Conservation (phyloP, 2,113 vertebrate genomes). For the Galeopterus variegatus region DNA sequence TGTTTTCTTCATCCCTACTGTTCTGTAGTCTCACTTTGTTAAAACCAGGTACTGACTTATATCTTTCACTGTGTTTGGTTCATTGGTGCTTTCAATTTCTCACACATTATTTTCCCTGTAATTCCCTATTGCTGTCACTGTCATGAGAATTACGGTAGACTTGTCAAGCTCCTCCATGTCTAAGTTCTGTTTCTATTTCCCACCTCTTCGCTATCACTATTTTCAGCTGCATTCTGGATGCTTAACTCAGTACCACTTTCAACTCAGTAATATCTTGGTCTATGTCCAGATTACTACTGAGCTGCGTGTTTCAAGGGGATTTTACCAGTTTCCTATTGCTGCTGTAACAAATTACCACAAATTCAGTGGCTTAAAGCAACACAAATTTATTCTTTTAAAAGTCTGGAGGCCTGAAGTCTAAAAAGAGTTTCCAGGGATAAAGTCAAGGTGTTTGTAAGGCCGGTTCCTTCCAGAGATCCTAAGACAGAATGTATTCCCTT, state of each 20-base stretch:
- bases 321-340: background rate
- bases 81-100: background rate
- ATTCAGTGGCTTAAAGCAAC: background rate
- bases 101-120: background rate
- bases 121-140: too few species aligned
- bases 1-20: background rate
- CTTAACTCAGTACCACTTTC: background rate
- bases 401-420: background rate
- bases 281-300: background rate
- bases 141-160: background rate
- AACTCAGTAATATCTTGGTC: background rate
- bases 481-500: background rate
- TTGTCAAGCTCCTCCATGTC: rapidly evolving
- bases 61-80: background rate
- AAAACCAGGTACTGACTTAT: background rate
- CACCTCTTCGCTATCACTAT: background rate
- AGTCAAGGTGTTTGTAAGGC: background rate
- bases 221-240: background rate
- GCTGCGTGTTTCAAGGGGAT: background rate
- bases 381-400: background rate
- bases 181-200: background rate
- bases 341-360: background rate
- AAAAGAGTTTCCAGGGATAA: background rate
- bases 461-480: background rate
- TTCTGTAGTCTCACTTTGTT: background rate